These are phyloP conservation scores for Nothocercus nigrocapillus DNA, from an alignment of 2,113 vertebrate genomes.

Conservation along the genomic window DNA sequence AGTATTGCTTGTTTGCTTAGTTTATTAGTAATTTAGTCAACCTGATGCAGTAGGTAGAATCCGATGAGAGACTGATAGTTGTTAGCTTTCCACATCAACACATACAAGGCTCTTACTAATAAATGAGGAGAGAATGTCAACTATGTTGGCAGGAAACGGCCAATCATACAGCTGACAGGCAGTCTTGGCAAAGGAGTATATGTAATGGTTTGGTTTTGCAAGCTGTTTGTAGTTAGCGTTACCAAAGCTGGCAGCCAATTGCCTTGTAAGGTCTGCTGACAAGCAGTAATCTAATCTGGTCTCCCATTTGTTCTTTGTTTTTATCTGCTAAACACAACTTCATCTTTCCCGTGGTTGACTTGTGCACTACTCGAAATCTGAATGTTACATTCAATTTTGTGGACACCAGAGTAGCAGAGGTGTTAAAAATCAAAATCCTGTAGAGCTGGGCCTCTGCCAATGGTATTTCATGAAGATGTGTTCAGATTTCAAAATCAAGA, in stretches of 20 bases:
- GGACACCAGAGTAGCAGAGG: background rate
- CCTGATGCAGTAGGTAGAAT: background rate
- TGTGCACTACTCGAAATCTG: slow-evolving; percentile 37
- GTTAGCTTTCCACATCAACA: slow-evolving; percentile 5
- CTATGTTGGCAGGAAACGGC: slow-evolving; percentile 41
- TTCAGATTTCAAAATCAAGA: slow-evolving; percentile 17
- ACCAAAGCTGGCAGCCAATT: slow-evolving; percentile 58
- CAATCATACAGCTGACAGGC: slow-evolving; percentile 39
- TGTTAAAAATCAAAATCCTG: slow-evolving; percentile 29
- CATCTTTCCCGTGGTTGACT: background rate
- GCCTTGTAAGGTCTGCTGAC: slow-evolving; percentile 62
- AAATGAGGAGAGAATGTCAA: slow-evolving; percentile 43
- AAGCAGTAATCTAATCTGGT: slow-evolving; percentile 67
- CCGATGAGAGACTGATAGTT: background rate
- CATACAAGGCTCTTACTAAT: background rate
- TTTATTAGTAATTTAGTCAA: background rate
- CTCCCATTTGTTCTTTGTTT: slow-evolving; percentile 67
- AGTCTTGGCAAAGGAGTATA: slow-evolving; percentile 45
- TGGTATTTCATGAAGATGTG: slow-evolving; percentile 18
- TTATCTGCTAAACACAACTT: slow-evolving; percentile 58
- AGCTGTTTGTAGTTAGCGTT: slow-evolving; percentile 63
- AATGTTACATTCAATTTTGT: slow-evolving; percentile 28
- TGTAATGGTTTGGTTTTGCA: slow-evolving; percentile 46
- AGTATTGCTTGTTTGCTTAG: background rate
- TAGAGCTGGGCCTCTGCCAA: background rate